Conservation (phyloP, 2,113 vertebrate genomes). For the Rhinopithecus roxellana region DNA sequence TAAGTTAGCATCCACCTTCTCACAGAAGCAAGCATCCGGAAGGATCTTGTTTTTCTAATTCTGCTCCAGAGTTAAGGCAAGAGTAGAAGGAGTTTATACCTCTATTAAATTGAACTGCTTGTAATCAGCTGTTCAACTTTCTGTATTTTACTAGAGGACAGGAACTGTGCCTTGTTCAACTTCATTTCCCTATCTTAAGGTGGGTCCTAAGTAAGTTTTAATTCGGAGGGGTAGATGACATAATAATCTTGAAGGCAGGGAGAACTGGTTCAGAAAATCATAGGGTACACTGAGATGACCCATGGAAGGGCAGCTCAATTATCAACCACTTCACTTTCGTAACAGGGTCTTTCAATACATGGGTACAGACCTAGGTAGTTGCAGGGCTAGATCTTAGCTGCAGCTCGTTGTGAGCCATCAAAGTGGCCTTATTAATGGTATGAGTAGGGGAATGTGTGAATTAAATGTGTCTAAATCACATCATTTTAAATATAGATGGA, state of each 20-base stretch:
- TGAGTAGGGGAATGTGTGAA: not conserved
- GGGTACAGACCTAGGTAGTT: not conserved
- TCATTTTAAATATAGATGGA: conserved; percentile 32
- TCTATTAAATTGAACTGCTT: not conserved
- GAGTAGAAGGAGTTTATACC: conserved; percentile 8
- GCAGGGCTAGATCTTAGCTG: not conserved
- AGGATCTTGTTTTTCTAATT: conserved; percentile 28
- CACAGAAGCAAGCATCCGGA: not conserved
- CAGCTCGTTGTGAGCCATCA: not conserved
- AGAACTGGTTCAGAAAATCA: not conserved
- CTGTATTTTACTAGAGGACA: not conserved
- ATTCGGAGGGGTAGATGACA: not conserved
- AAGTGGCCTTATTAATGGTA: not conserved
- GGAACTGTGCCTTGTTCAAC: not conserved
- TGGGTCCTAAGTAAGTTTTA: not conserved
- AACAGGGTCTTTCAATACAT: not conserved
- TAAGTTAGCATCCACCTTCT: conserved; percentile 40
- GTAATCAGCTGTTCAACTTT: not conserved
- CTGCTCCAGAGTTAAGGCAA: not conserved
- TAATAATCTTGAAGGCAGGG: not conserved
- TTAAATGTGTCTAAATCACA: conserved; percentile 20
- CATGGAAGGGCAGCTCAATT: not conserved
- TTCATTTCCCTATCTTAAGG: not conserved
- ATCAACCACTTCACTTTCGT: not conserved
- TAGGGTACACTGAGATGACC: not conserved